A percentile compares a stretch with the other conserved stretches of the same genome.
Evolutionary conservation across 2,113 vertebrate species (phyloP).

Genomic region (Uropsilus gracilis): DNA sequence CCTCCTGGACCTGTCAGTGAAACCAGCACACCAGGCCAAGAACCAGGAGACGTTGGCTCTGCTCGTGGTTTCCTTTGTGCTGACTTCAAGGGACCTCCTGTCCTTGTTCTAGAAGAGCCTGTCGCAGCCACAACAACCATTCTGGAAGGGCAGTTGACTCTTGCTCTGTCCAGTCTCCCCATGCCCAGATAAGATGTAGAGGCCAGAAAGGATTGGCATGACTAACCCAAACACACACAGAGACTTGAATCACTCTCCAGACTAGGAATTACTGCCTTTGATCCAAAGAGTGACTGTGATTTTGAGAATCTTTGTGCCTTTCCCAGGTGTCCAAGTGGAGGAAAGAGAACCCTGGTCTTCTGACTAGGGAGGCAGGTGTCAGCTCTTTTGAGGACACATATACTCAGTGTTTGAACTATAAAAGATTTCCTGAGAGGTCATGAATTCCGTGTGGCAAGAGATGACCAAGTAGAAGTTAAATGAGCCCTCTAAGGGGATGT

Average conservation of each 20-base stretch:
- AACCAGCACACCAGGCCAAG: not conserved
- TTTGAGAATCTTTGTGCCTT: not conserved
- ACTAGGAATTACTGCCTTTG: not conserved
- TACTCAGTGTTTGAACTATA: not conserved
- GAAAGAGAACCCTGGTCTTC: not conserved
- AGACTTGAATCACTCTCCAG: not conserved
- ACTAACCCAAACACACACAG: not conserved
- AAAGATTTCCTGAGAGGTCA: not conserved
- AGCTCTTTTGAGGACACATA: not conserved
- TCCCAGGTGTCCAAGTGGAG: not conserved
- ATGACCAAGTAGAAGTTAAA: not conserved
- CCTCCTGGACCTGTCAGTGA: not conserved
- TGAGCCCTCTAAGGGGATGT: no score
- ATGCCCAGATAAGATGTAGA: not conserved
- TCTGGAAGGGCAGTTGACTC: not conserved
- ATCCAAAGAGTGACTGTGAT: not conserved
- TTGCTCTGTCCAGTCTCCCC: not conserved
- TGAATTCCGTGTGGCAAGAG: not conserved
- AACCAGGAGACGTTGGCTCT: not conserved
- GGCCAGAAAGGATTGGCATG: not conserved
- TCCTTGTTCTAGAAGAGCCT: not conserved
- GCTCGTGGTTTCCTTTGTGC: not conserved
- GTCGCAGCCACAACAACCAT: not conserved
- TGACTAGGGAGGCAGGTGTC: not conserved
- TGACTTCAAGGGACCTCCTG: fast-evolving